Conservation (phyloP, 2,888 invertebrate genomes). For the Drosophila maculinotata region DNA sequence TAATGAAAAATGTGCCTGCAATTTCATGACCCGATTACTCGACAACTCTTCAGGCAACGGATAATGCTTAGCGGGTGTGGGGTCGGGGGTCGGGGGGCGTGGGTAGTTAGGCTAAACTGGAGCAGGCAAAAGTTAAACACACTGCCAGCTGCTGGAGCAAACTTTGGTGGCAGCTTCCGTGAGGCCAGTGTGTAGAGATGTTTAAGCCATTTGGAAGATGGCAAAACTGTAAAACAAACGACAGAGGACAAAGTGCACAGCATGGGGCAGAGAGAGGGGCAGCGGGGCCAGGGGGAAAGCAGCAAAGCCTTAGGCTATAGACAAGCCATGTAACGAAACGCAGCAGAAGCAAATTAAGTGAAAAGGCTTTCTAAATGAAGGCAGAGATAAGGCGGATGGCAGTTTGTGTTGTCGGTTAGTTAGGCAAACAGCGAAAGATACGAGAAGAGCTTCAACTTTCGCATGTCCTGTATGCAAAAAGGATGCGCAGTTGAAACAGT, state of each 20-base stretch:
- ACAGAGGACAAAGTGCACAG: slow-evolving; percentile 20
- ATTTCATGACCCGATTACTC: slow-evolving; percentile 74
- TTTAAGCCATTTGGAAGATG: slow-evolving; percentile 65
- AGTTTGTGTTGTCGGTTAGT: slow-evolving; percentile 25
- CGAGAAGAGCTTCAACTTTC: slow-evolving; percentile 29
- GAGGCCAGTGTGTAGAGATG: slow-evolving; percentile 43
- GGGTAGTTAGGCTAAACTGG: slow-evolving; percentile 32
- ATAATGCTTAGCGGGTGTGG: neutral
- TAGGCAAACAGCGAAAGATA: slow-evolving; percentile 13
- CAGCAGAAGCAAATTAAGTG: slow-evolving; percentile 63
- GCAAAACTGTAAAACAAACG: slow-evolving; percentile 34
- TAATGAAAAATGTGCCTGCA: slow-evolving; percentile 64
- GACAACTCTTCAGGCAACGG: slow-evolving; percentile 52
- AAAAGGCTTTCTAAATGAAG: slow-evolving; percentile 46
- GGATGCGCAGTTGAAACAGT: slow-evolving; percentile 12
- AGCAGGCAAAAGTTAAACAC: slow-evolving; percentile 49
- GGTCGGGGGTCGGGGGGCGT: neutral
- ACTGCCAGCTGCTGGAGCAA: slow-evolving; percentile 32
- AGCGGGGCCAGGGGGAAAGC: neutral
- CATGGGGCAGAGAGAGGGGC: neutral
- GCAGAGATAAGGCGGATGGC: slow-evolving; percentile 30
- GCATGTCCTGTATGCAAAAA: slow-evolving; percentile 26
- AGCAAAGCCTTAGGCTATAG: neutral
- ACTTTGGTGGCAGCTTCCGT: slow-evolving; percentile 52
- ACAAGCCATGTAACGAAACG: slow-evolving; percentile 30